These are phyloP conservation scores for Augochlora pura DNA, from an alignment of 1,140 invertebrate species.

Conservation along the genomic window DNA sequence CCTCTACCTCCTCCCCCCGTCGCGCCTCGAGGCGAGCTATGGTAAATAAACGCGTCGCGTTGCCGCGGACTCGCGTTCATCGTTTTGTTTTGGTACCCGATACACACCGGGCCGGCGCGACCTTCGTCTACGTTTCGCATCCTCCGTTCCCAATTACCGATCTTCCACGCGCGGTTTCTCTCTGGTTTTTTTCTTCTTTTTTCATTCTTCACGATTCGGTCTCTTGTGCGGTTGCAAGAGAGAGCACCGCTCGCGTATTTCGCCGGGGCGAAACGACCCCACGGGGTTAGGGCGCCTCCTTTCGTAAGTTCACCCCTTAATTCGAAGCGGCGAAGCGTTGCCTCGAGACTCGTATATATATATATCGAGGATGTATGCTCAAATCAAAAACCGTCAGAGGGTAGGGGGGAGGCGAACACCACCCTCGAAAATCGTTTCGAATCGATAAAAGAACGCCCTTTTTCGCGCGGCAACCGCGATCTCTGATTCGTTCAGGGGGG, in stretches of 20 bases:
- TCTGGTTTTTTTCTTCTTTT: no score
- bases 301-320: constrained; percentile 70
- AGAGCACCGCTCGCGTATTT: constrained; percentile 32
- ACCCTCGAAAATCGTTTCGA: constrained; percentile 77
- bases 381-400: constrained; percentile 77
- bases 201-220: constrained; percentile 14
- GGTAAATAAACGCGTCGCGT: no score
- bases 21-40: no score
- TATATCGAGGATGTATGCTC: constrained; percentile 72
- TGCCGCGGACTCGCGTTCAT: background rate
- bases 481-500: background rate
- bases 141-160: constrained; percentile 11
- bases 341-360: constrained; percentile 66
- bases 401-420: constrained; percentile 74
- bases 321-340: constrained; percentile 76
- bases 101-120: no score
- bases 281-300: constrained; percentile 60
- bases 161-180: constrained; percentile 18
- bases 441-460: constrained; percentile 73
- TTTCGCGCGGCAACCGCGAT: constrained; percentile 54
- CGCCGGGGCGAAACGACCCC: constrained; percentile 56
- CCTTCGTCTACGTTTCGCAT: background rate
- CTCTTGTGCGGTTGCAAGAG: constrained; percentile 15
- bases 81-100: background rate
- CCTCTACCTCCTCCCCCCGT: no score